Evolutionary conservation across 2,797 vertebrate genomes (phyloP), one percentile per base, ranked within the genome.

Genomic region (Novumbra hubbsi): DNA sequence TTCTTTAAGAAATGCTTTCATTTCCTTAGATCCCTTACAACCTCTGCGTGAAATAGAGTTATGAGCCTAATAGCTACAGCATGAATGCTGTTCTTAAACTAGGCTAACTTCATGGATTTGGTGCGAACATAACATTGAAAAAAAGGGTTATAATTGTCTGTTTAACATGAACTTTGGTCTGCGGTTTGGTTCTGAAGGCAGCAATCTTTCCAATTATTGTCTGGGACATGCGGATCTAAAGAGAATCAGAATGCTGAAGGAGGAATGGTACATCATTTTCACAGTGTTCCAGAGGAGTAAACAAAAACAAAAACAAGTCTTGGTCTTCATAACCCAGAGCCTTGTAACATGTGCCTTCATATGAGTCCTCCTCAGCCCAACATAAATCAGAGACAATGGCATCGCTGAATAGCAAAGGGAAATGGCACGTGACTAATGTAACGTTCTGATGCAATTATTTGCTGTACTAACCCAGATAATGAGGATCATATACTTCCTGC

Each of bases 381-480:
- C 75, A 77, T 81, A 77, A 76, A 80, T 88, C 71, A 80, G 78
- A 84, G 78, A 60, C 79, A 84, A 84, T 70, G 71, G 75, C 73
- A 81, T 77, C 4, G 24, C 24, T 48, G 52, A 68, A 85, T 74
- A 68, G 63, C 55, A 52, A 80, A 28, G 27, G 76, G 76, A 84
- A 86, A 85, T 81, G 83, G 83, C 83, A 88, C 80, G 80, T 84
- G 79, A 85, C 82, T 78, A 84, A 72, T 60, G 28, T 70, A 71
- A 78, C 78, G 79, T 75, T 83, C 84, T 78, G 77, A 84, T 74
- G 85, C 72, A 80, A 80, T 84, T 83, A 84, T 80, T 81, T 83
- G 79, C 72, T 81, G 81, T 76, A 81, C 81, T 75, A 85, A 79
- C 68, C 71, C 75, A 75, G 78, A 84, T 89, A 89, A 91, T 85